Percentiles rank a stretch among this genome's conserved stretches.
Evolutionary conservation across 2,113 vertebrate species (phyloP).

Genomic region (Zosterops hypoxanthus): DNA sequence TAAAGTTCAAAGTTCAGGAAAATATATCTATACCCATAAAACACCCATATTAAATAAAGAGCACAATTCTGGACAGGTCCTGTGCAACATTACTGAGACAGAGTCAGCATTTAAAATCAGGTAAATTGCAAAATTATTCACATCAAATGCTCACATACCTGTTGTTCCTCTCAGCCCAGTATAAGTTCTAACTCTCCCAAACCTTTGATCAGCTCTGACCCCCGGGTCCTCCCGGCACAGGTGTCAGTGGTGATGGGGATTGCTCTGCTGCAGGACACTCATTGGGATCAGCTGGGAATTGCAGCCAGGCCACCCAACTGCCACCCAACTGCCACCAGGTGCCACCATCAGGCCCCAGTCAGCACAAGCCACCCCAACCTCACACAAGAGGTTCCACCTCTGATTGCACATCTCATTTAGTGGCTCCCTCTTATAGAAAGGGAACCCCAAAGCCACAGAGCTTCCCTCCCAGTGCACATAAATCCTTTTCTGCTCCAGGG

Average conservation of each 20-base stretch:
- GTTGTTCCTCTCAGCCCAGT: too few relatives aligned
- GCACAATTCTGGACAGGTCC: neutral
- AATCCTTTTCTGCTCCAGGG: neutral
- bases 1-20: neutral
- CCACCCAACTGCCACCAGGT: neutral
- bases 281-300: neutral
- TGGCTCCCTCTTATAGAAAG: neutral
- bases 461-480: too few relatives aligned
- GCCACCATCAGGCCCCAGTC: neutral
- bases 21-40: neutral
- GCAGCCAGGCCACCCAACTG: neutral
- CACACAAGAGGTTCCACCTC: neutral
- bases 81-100: neutral
- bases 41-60: neutral
- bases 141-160: neutral
- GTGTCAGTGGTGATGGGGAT: neutral
- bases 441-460: neutral
- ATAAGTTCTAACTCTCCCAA: fast-evolving
- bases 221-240: neutral
- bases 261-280: neutral
- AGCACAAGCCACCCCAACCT: neutral
- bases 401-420: neutral
- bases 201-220: neutral
- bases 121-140: neutral
- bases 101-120: neutral